Percentiles rank a stretch among this genome's conserved stretches.
Evolutionary conservation across 2,113 vertebrate genomes (phyloP).

Genomic region (Phoxinus phoxinus): DNA sequence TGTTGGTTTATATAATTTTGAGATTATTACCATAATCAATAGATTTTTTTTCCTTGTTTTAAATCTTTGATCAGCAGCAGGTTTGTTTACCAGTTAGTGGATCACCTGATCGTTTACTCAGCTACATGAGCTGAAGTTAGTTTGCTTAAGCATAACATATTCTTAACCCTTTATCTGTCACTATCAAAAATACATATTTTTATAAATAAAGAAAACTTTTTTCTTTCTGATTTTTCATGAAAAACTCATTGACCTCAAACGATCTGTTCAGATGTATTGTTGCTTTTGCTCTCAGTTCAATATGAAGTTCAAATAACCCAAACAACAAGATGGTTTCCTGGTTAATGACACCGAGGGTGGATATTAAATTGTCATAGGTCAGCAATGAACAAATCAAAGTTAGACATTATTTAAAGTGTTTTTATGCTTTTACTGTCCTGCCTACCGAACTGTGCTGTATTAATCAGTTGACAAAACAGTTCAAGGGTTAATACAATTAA

Average conservation of each 20-base stretch:
- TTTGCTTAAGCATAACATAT: neutral
- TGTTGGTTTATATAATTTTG: neutral
- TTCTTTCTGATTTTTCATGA: neutral
- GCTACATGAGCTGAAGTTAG: neutral
- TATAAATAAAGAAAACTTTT: neutral
- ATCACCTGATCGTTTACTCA: neutral
- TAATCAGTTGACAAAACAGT: neutral
- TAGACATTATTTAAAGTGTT: neutral
- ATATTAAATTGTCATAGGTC: neutral
- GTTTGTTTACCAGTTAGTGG: slow-evolving; percentile 30
- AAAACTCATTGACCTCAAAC: neutral
- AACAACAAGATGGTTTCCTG: slow-evolving; percentile 28
- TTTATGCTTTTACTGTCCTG: neutral
- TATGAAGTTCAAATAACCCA: neutral
- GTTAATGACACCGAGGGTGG: neutral
- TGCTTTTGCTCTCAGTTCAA: slow-evolving; percentile 1
- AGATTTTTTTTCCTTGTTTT: neutral
- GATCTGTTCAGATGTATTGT: neutral
- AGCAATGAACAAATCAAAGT: neutral
- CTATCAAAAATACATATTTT: neutral
- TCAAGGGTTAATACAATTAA: neutral
- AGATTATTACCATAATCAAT: neutral
- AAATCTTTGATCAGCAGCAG: neutral
- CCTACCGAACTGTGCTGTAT: neutral
- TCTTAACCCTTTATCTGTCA: neutral